Base-by-base conservation (phyloP, 2,113 vertebrate species). In the Scytalopus superciliaris region DNA sequence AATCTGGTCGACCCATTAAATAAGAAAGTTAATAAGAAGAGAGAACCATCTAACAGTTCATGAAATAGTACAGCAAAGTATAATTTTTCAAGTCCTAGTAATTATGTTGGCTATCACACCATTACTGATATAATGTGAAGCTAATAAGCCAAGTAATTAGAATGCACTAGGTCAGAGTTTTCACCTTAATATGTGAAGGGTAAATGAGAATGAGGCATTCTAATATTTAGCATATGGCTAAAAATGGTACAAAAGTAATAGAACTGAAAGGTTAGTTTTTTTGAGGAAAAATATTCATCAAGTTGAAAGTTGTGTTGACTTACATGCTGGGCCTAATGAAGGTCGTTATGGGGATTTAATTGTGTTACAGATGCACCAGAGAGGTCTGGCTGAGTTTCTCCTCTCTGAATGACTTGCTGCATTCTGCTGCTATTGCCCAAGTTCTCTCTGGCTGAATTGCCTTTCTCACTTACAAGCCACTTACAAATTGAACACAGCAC, bases 111-210 rank as follows among this genome's bases (percentile, higher is more conserved):
- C 83, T 97, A 95, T 97, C 84, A 96, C 86, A 96, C 94, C 96
- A 97, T 98, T 98, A 98, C 97, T 94, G 95, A 92, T 92, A 94
- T 97, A 97, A 98, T 97, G 96, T 96, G 96, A 96, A 98, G 70
- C 96, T 98, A 98, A 98, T 98, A 98, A 98, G 97, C 96, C 97
- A 98, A 98, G 95, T 98, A 97, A 98, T 98, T 98, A 98, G 97
- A 96, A 96, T 97, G 93, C 92, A 97, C 81, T 96, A 96, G 96
- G 97, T 98, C 97, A 97, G 94, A 97, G 94, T 98, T 95, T 98
- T 97, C 96, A 97, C 96, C 97, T 98, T 96, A 96, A 87, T 89
- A 84, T 93, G 79, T 96, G 96, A 98, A 97, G 96, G 97, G 92
- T 97, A 97, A 96, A 97, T 83, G 96, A 95, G 97, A 96, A 96